Conservation (phyloP, 2,113 vertebrate genomes). For the Elephas maximus region DNA sequence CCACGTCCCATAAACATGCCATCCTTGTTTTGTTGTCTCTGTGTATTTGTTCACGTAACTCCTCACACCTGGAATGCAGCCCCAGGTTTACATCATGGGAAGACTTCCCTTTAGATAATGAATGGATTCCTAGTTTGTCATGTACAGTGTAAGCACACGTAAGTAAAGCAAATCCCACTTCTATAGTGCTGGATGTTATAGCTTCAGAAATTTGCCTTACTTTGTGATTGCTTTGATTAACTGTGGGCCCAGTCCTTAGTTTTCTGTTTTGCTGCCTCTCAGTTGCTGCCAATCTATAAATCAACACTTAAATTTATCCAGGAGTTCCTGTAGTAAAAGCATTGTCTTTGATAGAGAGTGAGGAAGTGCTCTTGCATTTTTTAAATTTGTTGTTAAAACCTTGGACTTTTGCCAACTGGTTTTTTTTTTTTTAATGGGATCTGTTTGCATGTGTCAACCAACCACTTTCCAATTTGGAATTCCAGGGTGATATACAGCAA, state of each 20-base stretch:
- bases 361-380: constrained; percentile 62
- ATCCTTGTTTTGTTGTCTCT: constrained; percentile 45
- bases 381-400: constrained; percentile 59
- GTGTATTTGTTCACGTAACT: background rate
- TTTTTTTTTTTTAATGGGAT: constrained; percentile 42
- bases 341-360: constrained; percentile 75
- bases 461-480: constrained; percentile 52
- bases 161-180: constrained; percentile 40
- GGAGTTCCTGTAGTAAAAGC: constrained; percentile 74
- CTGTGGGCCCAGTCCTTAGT: constrained; percentile 54
- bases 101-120: constrained; percentile 26
- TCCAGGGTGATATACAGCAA: constrained; percentile 46
- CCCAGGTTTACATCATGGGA: background rate
- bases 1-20: background rate
- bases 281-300: constrained; percentile 73
- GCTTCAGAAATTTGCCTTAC: constrained; percentile 53
- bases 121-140: constrained; percentile 17
- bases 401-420: constrained; percentile 67
- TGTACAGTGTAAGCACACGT: background rate
- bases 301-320: constrained; percentile 72
- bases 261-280: constrained; percentile 70
- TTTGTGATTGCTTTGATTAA: constrained; percentile 72
- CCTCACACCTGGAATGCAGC: constrained; percentile 55
- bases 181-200: background rate
- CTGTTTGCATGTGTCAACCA: constrained; percentile 52